phyloP scores from a whole-genome alignment of 2,797 vertebrate species.

The Sebastes baramenuke region DNA sequence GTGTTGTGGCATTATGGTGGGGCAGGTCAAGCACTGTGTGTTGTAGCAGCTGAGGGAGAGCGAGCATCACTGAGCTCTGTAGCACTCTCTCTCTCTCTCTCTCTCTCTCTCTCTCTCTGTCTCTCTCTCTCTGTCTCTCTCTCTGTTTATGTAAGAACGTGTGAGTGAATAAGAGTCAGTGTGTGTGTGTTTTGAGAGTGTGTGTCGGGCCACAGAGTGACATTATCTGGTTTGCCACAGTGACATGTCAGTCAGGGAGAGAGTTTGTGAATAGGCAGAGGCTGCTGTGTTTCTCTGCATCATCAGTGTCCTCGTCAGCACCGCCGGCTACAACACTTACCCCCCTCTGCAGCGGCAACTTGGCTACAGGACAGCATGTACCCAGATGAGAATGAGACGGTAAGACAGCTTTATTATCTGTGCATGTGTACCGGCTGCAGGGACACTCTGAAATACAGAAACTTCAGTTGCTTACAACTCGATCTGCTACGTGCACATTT shows the following conservation, averaged over 20 bases:
- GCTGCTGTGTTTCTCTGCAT: conserved; percentile 32
- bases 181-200: background rate
- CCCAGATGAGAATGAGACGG: conserved; percentile 72
- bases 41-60: conserved; percentile 18
- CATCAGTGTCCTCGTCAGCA: conserved; percentile 33
- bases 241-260: conserved; percentile 59
- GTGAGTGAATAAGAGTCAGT: conserved; percentile 48
- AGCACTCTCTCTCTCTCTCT: background rate
- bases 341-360: conserved; percentile 49
- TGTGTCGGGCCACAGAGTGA: conserved; percentile 15
- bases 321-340: conserved; percentile 24
- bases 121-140: background rate
- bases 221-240: conserved; percentile 49
- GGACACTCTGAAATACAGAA: background rate
- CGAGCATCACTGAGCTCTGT: conserved; percentile 38
- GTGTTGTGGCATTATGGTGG: conserved; percentile 45
- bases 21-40: conserved; percentile 54
- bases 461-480: background rate
- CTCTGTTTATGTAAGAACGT: conserved; percentile 64
- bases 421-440: background rate
- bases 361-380: conserved; percentile 67
- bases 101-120: background rate
- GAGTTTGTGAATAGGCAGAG: conserved; percentile 45
- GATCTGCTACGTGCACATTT: background rate
- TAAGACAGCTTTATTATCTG: conserved; percentile 52